phyloP scores from a whole-genome alignment of 2,888 invertebrate genomes.

The Melieria omissa region DNA sequence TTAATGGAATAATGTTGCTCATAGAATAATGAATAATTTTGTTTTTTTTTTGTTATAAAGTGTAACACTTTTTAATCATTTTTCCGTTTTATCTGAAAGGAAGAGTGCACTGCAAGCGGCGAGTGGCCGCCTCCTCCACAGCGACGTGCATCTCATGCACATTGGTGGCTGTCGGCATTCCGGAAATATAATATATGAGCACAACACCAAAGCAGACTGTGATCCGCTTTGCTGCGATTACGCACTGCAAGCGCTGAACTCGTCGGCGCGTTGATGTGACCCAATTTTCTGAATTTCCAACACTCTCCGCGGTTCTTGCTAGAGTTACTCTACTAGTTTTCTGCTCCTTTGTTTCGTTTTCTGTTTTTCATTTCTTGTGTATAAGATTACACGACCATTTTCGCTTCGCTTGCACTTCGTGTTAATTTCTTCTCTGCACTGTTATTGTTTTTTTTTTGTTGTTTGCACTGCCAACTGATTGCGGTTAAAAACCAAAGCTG shows the following conservation, averaged over 20 bases:
- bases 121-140: neutral
- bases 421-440: too few relatives aligned
- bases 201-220: too few relatives aligned
- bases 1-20: too few relatives aligned
- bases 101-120: slow-evolving; percentile 40
- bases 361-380: too few relatives aligned
- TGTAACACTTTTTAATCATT: slow-evolving; percentile 23
- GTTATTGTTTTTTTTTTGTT: too few relatives aligned
- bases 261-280: slow-evolving; percentile 30
- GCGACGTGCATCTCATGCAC: neutral
- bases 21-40: neutral
- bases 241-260: slow-evolving; percentile 3
- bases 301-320: neutral
- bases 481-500: too few relatives aligned
- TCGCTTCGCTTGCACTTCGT: too few relatives aligned
- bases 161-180: slow-evolving; percentile 41
- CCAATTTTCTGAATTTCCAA: slow-evolving; percentile 32
- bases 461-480: too few relatives aligned
- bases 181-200: slow-evolving; percentile 50
- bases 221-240: slow-evolving; percentile 30
- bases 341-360: too few relatives aligned
- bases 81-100: slow-evolving; percentile 43
- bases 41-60: slow-evolving; percentile 5
- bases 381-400: too few relatives aligned
- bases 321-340: too few relatives aligned